These are phyloP conservation scores for Drosophila nigrodunni DNA, from an alignment of 1,140 invertebrate species.

Conservation along the genomic window DNA sequence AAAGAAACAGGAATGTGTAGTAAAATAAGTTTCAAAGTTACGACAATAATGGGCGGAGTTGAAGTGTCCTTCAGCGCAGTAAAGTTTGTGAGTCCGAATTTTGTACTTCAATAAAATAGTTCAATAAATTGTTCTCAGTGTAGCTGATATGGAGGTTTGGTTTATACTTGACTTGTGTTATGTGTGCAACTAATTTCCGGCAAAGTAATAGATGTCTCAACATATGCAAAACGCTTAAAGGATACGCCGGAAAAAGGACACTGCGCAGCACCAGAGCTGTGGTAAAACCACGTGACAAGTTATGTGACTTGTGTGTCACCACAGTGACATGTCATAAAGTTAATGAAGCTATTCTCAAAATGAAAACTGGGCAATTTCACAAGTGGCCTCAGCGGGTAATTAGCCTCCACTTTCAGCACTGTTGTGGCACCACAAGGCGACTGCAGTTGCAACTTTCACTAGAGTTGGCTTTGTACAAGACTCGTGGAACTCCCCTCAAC, in stretches of 20 bases:
- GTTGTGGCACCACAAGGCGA: background rate
- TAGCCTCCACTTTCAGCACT: slow-evolving; percentile 12
- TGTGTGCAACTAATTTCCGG: slow-evolving; percentile 61
- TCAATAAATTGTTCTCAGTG: no score
- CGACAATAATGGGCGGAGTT: background rate
- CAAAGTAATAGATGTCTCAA: slow-evolving; percentile 42
- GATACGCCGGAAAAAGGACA: background rate
- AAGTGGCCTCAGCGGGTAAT: slow-evolving; percentile 41
- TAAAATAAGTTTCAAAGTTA: background rate
- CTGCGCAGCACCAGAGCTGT: background rate
- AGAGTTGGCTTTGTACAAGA: background rate
- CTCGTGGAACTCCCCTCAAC: background rate
- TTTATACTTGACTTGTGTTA: slow-evolving; percentile 9
- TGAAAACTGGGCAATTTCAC: slow-evolving; percentile 20
- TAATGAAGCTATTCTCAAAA: slow-evolving; percentile 38
- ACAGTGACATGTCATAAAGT: slow-evolving; percentile 44
- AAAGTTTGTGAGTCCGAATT: no score
- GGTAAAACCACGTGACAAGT: slow-evolving; percentile 9
- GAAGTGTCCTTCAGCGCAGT: no score
- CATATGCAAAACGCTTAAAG: slow-evolving; percentile 12
- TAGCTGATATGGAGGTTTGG: background rate
- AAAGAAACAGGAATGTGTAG: background rate
- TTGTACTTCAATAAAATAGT: no score
- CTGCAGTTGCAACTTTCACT: slow-evolving; percentile 13
- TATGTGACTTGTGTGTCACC: slow-evolving; percentile 31